Base-by-base conservation (phyloP, 37 sponge, comb jelly and placozoan genomes). In the Chondrosia reniformis region DNA sequence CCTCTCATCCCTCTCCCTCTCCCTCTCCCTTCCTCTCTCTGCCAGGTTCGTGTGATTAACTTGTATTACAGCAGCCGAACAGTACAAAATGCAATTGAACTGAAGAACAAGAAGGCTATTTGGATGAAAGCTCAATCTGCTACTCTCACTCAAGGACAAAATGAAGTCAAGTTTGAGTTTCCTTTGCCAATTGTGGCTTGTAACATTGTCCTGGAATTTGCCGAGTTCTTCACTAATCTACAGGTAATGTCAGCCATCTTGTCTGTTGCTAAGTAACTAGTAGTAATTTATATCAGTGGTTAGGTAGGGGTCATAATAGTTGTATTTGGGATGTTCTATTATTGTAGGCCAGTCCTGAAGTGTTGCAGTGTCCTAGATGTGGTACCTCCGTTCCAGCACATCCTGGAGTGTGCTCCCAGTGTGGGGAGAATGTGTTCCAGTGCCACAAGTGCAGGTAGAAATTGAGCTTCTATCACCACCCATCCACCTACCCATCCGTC, bases 361-460 rank as follows among this genome's bases (percentile, higher is more conserved):
- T 86, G 38, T 76, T 96, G 44, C 93, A 96, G 83, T 96, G 97
- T 79, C 97, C 97, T 24, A 83, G 97, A 6, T 96, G 97, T 80
- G 94, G 91, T 81, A 93, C 97, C 3, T 44, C 84, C 31, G 97
- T 96, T 27, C 86, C 89, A 3, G 91, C 94, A 46, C 83, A 92
- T 45, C 97, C 97, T 2, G 97, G 97, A 1, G 87, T 96, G 56
- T 96, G 97, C 76, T 81, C 80, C 6, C 84, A 95, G 19, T 96
- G 97, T 66, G 94, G 97, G 13, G 97, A 96, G 86, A 96, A 96
- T 76, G 97, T 93, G 25, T 93, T 84, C 79, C 97, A 96, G 84
- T 96, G 97, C 59, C 97, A 96, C 84, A 96, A 96, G 84, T 96
- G 97, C 67, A 45, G 83, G 83, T 82, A n/a, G n/a, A n/a, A n/a